Base-by-base conservation (phyloP, 2,888 invertebrate genomes). In the Cybosia mesomella region DNA sequence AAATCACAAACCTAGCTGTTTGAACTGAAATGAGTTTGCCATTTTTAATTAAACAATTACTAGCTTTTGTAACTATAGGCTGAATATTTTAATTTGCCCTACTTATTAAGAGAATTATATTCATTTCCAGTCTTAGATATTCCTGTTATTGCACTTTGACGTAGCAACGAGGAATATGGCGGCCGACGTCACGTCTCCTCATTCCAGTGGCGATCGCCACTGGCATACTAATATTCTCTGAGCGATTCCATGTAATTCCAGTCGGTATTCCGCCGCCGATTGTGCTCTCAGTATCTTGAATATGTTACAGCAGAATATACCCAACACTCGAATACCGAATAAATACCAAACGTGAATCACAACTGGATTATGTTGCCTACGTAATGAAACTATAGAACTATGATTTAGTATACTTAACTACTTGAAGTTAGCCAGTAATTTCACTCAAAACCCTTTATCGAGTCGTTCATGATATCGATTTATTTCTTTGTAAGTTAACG, bases 151-250 rank as follows among this genome's bases (percentile, higher is more conserved):
- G 89, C 91, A 90, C 88, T 91, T 91, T 89, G 91, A 90, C 87
- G 89, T 88, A 85, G 88, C 85, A 84, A 80, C 85, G 82, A 79
- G 80, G 85, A 85, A 83, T 86, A 85, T 84, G 85, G 83, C 85
- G 83, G 77, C 83, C 81, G 83, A 85, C 89, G 87, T 92, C 92
- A 92, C 92, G 91, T 92, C 91, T 88, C 85, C 89, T 93, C 93
- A 94, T 94, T 93, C 93, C 94, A 89, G 88, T 85, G 89, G 91
- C 86, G 89, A 86, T 89, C 91, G 89, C 86, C 85, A 83, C 75
- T 84, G 86, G 94, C 93, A 94, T 94, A 93, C 93, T 94, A 94
- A 94, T 94, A 91, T 86, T 89, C 87, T 85, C 85, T 85, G 88
- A 92, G 90, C 90, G 87, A 91, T 91, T 91, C 88, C 89, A 82